Conservation (phyloP, 2,888 invertebrate genomes). For the Zhuqinia jingwanae region DNA sequence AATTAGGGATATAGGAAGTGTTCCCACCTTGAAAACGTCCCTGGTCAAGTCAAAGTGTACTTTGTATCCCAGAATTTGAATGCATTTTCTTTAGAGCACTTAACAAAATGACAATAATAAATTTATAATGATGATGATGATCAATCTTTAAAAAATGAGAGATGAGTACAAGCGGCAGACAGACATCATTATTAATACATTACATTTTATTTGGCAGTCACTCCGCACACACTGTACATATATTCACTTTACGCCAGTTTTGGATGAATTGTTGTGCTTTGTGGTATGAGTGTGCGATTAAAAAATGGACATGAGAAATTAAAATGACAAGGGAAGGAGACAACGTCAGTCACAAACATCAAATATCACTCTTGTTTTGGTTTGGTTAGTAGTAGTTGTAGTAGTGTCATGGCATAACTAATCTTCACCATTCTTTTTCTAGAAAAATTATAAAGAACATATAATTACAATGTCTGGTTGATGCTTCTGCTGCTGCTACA, state of each 20-base stretch:
- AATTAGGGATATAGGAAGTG: too few species aligned
- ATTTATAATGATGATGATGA: background rate
- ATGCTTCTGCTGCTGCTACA: too few species aligned
- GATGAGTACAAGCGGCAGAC: too few species aligned
- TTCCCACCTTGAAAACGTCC: background rate
- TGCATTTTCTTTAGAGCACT: too few species aligned
- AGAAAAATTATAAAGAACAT: background rate
- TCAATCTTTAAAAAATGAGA: too few species aligned
- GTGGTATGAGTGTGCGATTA: background rate
- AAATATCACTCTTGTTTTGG: conserved; percentile 25
- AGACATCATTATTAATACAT: too few species aligned
- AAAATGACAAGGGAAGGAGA: conserved; percentile 28
- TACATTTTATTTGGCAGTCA: conserved; percentile 17
- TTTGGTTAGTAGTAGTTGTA: background rate
- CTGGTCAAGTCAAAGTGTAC: too few species aligned
- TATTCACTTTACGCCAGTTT: too few species aligned
- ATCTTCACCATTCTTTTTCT: background rate
- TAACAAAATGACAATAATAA: background rate
- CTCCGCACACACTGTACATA: background rate
- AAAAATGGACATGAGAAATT: background rate
- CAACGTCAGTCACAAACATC: conserved; percentile 7
- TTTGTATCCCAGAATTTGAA: too few species aligned
- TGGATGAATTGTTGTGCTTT: too few species aligned
- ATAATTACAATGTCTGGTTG: background rate
- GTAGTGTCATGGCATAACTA: background rate